A percentile compares a stretch with the other conserved stretches of the same genome.
Conservation (phyloP, 2,113 vertebrate species). For the Dascyllus trimaculatus region DNA sequence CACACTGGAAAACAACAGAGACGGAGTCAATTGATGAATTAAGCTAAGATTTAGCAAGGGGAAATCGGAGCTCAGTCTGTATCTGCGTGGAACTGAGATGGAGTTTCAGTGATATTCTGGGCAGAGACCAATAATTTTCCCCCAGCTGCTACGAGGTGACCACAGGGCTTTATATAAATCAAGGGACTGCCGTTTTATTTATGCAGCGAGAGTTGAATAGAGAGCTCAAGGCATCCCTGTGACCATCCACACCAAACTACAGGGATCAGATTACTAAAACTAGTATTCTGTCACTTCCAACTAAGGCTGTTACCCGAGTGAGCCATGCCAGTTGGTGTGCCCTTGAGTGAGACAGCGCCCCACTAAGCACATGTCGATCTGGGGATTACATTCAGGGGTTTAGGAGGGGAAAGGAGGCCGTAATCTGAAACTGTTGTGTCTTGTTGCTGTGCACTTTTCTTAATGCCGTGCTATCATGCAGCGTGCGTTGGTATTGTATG, state of each 20-base stretch:
- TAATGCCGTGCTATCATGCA: constrained; percentile 74
- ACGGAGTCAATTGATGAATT: constrained; percentile 66
- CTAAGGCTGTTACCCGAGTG: constrained; percentile 70
- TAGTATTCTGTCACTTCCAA: constrained; percentile 76
- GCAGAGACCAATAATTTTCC: constrained; percentile 60
- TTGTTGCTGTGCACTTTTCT: constrained; percentile 81
- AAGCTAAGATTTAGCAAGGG: constrained; percentile 70
- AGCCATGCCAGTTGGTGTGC: constrained; percentile 78
- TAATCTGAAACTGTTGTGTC: constrained; percentile 85
- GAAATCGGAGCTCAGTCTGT: constrained; percentile 63
- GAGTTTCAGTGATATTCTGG: constrained; percentile 76
- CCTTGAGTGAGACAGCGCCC: constrained; percentile 82
- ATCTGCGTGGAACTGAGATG: constrained; percentile 50
- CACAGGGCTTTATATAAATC: constrained; percentile 80
- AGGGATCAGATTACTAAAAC: constrained; percentile 73
- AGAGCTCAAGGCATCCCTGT: constrained; percentile 63
- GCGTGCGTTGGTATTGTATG: constrained; percentile 72
- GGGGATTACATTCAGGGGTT: constrained; percentile 82
- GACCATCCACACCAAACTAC: constrained; percentile 62
- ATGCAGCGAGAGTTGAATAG: constrained; percentile 61
- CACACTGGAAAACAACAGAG: constrained; percentile 44
- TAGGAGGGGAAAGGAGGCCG: constrained; percentile 77
- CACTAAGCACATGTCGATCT: constrained; percentile 78
- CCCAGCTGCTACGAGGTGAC: constrained; percentile 79
- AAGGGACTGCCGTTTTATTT: constrained; percentile 61